These are phyloP conservation scores for Galbula dea DNA, from an alignment of 2,113 vertebrate genomes.

Conservation along the genomic window DNA sequence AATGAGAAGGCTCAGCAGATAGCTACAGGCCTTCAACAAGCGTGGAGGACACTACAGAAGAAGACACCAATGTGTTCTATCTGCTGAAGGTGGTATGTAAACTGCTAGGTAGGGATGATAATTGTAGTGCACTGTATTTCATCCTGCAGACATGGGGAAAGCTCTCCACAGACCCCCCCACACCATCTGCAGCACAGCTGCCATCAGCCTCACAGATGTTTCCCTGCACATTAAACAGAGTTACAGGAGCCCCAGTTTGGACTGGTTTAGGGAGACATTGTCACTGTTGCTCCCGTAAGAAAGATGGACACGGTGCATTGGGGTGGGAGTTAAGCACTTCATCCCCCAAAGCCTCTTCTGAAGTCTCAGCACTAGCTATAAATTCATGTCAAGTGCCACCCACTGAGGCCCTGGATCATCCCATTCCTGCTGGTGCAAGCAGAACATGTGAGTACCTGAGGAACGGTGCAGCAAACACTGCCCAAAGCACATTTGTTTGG, in stretches of 20 bases:
- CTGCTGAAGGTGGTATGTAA: background rate
- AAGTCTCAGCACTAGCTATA: background rate
- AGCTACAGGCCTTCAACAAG: background rate
- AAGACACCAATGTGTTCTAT: background rate
- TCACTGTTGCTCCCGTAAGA: background rate
- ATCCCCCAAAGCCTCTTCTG: background rate
- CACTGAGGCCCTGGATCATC: background rate
- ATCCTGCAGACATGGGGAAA: background rate
- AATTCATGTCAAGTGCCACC: background rate
- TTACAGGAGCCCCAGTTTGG: background rate
- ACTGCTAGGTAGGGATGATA: background rate
- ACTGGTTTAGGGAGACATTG: background rate
- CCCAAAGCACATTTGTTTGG: background rate
- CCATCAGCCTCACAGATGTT: background rate
- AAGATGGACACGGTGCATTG: accelerated
- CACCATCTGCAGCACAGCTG: background rate
- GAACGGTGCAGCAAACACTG: background rate
- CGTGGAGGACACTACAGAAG: background rate
- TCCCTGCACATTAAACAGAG: background rate
- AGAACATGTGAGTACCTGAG: background rate
- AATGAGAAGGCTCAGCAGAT: background rate
- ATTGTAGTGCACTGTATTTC: background rate
- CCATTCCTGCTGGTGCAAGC: background rate
- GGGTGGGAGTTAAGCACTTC: background rate
- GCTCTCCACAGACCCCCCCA: background rate